These are phyloP conservation scores for Augochlora pura DNA, from an alignment of 1,140 invertebrate genomes.

Conservation along the genomic window DNA sequence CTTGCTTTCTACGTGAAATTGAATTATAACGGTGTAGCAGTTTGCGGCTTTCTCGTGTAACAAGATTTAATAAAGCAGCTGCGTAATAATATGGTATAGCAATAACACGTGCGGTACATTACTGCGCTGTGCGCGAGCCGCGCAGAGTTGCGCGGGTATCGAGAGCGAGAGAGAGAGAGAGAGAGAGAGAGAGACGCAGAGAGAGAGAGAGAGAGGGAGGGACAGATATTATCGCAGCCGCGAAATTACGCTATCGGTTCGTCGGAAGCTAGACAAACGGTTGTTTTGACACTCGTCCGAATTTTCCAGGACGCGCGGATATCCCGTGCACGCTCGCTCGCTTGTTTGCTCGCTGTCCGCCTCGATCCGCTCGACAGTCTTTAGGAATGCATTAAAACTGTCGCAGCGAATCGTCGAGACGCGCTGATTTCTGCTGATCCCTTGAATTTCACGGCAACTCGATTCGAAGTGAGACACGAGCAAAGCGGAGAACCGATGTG, in stretches of 20 bases:
- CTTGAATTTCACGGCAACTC: conserved; percentile 4
- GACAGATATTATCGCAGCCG: too few species aligned
- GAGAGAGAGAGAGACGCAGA: too few species aligned
- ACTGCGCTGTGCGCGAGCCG: conserved; percentile 20
- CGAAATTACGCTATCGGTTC: too few species aligned
- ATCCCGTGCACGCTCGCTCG: too few species aligned
- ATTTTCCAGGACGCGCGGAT: too few species aligned
- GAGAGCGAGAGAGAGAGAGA: background rate
- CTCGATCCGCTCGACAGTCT: background rate
- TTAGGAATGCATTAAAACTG: conserved; percentile 32
- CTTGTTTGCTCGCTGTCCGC: too few species aligned
- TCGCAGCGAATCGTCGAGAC: conserved; percentile 1
- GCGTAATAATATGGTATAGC: conserved; percentile 61
- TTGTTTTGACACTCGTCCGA: too few species aligned
- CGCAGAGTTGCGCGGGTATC: conserved; percentile 28
- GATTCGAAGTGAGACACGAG: too few species aligned
- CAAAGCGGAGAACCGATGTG: background rate
- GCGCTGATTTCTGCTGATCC: background rate
- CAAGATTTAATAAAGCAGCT: conserved; percentile 66
- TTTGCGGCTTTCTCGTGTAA: conserved; percentile 63
- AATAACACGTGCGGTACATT: conserved; percentile 60
- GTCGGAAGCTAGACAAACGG: too few species aligned
- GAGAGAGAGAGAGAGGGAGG: too few species aligned
- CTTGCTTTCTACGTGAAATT: conserved; percentile 64
- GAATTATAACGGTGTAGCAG: conserved; percentile 64